These are phyloP conservation scores for Cataglyphis livida DNA, from an alignment of 2,888 invertebrate genomes.

Conservation along the genomic window DNA sequence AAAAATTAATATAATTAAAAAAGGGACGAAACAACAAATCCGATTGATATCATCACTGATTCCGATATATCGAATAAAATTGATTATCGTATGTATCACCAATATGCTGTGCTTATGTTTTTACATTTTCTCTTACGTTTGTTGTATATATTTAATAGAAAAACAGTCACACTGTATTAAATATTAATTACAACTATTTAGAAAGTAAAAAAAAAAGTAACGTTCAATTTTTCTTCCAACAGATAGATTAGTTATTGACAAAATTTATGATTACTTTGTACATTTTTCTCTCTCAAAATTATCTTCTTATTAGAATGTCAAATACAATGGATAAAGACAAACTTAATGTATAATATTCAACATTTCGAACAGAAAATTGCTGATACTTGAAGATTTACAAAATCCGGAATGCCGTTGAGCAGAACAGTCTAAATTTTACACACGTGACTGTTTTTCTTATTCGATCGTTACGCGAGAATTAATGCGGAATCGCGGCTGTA, in stretches of 20 bases:
- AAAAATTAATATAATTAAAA: background rate
- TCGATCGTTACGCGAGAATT: conserved; percentile 14
- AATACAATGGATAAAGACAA: background rate
- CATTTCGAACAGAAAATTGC: background rate
- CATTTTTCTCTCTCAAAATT: background rate
- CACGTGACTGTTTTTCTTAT: background rate
- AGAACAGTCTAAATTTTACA: background rate
- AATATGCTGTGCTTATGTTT: background rate
- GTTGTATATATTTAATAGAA: background rate
- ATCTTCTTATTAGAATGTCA: background rate
- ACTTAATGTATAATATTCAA: background rate
- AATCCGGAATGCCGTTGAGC: background rate
- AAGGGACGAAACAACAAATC: background rate
- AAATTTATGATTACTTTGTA: background rate
- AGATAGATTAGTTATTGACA: background rate
- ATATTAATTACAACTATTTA: background rate
- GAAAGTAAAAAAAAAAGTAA: background rate
- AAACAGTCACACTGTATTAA: background rate
- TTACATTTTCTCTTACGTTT: background rate
- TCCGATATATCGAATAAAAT: background rate
- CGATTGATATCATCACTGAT: background rate
- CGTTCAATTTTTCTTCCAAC: background rate
- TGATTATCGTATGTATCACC: background rate
- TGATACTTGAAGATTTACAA: background rate
- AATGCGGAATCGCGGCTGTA: background rate